Base-by-base conservation (phyloP, 2,888 invertebrate species). In the Phyllotreta striolata region DNA sequence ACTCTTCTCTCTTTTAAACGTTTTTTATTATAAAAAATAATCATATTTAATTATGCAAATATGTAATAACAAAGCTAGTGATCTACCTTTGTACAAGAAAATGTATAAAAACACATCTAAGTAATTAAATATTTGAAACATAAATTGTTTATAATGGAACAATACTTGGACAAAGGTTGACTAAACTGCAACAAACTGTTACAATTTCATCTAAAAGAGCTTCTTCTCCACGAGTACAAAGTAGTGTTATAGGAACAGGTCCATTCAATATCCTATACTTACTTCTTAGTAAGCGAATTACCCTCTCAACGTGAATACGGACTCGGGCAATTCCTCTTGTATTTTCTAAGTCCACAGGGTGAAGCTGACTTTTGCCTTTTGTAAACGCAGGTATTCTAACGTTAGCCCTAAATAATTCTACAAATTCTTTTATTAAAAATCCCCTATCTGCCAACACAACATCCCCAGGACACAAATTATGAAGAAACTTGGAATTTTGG, bases 271-370 rank as follows among this genome's bases (percentile, higher is more conserved):
- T 49, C 24, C 10, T 14, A 8, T 35, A 49, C 10, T 49, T 49
- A 24, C n/a, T 49, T 24, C 35, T 49, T 24, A 49, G 9, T 10
- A 49, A 2, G 4, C 49, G 34, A 60, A 65, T 67, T 41, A 65
- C 34, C 34, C 69, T 57, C 57, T 70, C 70, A 0, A 70, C 66
- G 62, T 71, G 65, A 10, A 71, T 70, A 39, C 71, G 51, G 8
- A 70, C 67, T 63, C 62, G 55, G n/a, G 71, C 71, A 7, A 70
- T 58, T 39, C 43, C 12, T 62, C 68, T 60, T 0, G 72, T 70
- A 12, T 44, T 43, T 51, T 72, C 72, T n/a, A 71, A 10, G 9
- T 67, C 69, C 12, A 58, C n/a, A 24, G 61, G 63, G 55, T 65
- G 59, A 37, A 72, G 47, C 39, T 72, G 69, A 39, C 41, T 51